Evolutionary conservation across 2,113 vertebrate species (phyloP).

Genomic region (Haliaeetus leucogaster): DNA sequence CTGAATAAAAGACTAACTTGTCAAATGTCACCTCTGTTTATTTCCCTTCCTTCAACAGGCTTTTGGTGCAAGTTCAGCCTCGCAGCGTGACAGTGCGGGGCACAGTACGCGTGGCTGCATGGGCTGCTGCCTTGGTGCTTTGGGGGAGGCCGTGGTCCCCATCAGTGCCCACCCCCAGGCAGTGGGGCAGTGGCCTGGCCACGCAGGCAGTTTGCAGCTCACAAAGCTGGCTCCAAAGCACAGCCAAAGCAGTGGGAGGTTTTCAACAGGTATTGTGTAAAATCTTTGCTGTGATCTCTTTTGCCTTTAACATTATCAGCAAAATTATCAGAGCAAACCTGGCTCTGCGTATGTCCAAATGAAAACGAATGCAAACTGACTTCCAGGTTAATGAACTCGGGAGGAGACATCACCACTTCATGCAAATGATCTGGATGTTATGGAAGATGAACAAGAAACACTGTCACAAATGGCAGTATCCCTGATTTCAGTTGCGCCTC

Average conservation of each 20-base stretch:
- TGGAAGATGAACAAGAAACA: neutral
- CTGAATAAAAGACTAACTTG: slow-evolving; percentile 45
- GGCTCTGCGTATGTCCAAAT: neutral
- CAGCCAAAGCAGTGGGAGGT: neutral
- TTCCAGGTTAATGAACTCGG: neutral
- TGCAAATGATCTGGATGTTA: neutral
- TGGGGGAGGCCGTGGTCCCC: accelerated
- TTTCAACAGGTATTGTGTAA: neutral
- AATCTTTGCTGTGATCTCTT: neutral
- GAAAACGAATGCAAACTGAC: neutral
- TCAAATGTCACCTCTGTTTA: neutral
- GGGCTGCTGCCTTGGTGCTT: neutral
- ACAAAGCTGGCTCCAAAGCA: neutral
- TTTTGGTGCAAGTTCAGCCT: neutral
- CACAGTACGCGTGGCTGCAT: accelerated
- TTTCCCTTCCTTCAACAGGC: neutral
- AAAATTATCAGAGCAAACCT: neutral
- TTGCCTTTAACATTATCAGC: neutral
- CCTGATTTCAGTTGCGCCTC: neutral
- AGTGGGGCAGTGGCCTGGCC: neutral
- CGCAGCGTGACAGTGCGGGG: neutral
- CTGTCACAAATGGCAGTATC: neutral
- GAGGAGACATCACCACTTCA: neutral
- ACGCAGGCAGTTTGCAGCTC: neutral
- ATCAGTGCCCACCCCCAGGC: accelerated